Evolutionary conservation across 2,113 vertebrate genomes (phyloP), one percentile per base, ranked within the genome.

Genomic region (Menidia beryllina): DNA sequence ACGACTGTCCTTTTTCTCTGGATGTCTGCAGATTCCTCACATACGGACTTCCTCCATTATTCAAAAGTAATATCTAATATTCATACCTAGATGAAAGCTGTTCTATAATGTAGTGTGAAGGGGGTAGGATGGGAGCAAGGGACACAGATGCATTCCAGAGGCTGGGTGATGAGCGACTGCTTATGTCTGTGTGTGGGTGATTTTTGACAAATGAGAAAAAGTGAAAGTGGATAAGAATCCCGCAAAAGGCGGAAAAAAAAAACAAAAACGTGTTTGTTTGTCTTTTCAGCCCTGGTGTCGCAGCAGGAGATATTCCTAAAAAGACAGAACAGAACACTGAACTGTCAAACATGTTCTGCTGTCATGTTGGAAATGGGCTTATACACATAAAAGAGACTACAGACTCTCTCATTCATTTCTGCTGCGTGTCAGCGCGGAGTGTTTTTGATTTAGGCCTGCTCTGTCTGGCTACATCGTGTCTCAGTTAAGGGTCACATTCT

Each of bases 1-100:
- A 72, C 47, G 19, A 71, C 66, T 53, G 79, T 71, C 73, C 50
- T 64, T 81, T 84, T 86, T 73, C 78, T 72, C 62, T 65, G 65
- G 66, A 75, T 87, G 76, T 80, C 77, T 84, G 84, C 84, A 86
- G 70, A 88, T 84, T 89, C 72, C 68, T 82, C 85, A 87, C 81
- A 87, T 89, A 87, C 26, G 20, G 77, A 56, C 77, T 50, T 36
- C 61, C 51, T 90, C 73, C 63, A 91, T 89, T 84, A 91, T 90
- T 92, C 81, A 91, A 51, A 71, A 72, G 80, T 59, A 80, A 79
- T 71, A 92, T 92, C 72, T 88, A 91, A 92, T 90, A 91, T 92
- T 92, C 88, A 92, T 90, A 90, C 83, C 83, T 86, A 89, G 88
- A 89, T 90, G 88, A 91, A 90, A 87, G 86, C 87, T 89, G 74